phyloP scores from a whole-genome alignment of 2,888 invertebrate genomes.

The Eucera pruinosa region DNA sequence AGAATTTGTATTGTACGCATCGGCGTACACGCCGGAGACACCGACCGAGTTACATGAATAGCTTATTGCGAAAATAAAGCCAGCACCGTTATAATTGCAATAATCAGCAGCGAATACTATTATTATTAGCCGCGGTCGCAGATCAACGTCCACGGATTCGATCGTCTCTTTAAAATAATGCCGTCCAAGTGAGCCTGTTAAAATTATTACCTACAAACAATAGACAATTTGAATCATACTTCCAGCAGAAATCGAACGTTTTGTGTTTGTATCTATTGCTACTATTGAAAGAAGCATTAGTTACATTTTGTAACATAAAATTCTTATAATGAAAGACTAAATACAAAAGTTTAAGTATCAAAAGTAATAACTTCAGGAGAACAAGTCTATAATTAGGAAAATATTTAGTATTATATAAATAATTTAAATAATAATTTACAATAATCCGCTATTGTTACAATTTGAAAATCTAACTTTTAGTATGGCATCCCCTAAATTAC shows the following conservation, averaged over 20 bases:
- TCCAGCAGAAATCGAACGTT: not conserved
- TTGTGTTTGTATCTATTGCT: not conserved
- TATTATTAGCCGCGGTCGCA: slow-evolving; percentile 28
- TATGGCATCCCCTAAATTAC: no score
- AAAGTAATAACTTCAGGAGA: no score
- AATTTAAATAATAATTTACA: no score
- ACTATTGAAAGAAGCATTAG: not conserved
- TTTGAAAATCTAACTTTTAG: no score
- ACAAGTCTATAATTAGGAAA: no score
- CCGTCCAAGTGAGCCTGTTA: not conserved
- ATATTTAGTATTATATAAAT: no score
- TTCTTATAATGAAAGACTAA: no score
- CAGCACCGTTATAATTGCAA: slow-evolving; percentile 31
- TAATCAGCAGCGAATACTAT: slow-evolving; percentile 30
- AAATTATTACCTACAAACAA: slow-evolving; percentile 30
- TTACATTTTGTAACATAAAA: not conserved
- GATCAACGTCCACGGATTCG: not conserved
- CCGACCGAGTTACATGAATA: slow-evolving; percentile 37
- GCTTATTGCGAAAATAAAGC: slow-evolving; percentile 38
- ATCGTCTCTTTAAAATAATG: slow-evolving; percentile 21
- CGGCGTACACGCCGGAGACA: not conserved
- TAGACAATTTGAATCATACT: slow-evolving; percentile 17
- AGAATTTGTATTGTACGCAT: slow-evolving; percentile 30
- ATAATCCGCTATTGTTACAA: no score
- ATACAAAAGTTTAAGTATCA: no score